Evolutionary conservation across 2,113 vertebrate genomes (phyloP).

Genomic region (Illadopsis cleaveri): DNA sequence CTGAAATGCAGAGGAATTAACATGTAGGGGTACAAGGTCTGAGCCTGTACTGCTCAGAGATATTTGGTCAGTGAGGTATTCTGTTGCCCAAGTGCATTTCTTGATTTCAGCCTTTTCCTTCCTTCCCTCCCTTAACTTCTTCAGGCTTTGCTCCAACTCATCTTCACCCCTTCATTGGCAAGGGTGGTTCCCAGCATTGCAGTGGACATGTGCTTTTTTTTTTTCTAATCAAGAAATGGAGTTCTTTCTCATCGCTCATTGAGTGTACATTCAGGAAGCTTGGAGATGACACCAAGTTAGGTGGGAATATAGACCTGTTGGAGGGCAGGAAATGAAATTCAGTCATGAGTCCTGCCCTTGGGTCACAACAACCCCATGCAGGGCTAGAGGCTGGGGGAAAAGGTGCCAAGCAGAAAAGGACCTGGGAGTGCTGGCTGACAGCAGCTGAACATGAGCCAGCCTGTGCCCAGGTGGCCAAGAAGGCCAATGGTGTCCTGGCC

Average conservation of each 20-base stretch:
- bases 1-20: background rate
- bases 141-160: background rate
- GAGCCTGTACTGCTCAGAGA: background rate
- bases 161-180: background rate
- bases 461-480: background rate
- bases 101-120: background rate
- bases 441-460: fast-evolving
- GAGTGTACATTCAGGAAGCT: background rate
- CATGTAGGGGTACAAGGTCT: fast-evolving
- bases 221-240: background rate
- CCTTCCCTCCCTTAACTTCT: background rate
- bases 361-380: background rate
- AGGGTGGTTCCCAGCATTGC: background rate
- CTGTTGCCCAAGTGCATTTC: background rate
- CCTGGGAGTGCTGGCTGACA: fast-evolving
- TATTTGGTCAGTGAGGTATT: background rate
- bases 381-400: background rate
- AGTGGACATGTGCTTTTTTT: background rate
- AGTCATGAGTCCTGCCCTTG: background rate
- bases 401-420: background rate
- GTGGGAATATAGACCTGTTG: background rate
- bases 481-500: background rate
- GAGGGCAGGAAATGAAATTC: background rate
- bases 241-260: background rate
- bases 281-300: background rate